Base-by-base conservation (phyloP, 2,797 vertebrate genomes). In the Melanotaenia trifasciata region DNA sequence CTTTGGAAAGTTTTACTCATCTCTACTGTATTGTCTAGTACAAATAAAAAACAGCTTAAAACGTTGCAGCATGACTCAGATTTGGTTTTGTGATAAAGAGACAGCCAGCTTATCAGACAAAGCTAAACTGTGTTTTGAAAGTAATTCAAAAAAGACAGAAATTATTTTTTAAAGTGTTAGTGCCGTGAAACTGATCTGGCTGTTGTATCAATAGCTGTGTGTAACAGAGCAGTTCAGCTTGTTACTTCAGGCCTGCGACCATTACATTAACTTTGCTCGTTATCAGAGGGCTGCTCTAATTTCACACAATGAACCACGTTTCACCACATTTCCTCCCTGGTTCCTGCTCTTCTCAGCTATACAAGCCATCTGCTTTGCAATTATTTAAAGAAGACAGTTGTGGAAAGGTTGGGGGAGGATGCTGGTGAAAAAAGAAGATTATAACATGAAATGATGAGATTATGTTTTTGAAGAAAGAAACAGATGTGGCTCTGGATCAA, bases 191-290 rank as follows among this genome's bases (percentile, higher is more conserved):
- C 59, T 33, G 38, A 38, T 13, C 28, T 57, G 0, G 28, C 64
- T n/a, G 63, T 72, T 47, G 70, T 56, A 28, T 50, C 69, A 45
- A 71, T 66, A 50, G 67, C 75, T 84, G 70, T 79, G 78, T 79
- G 67, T 73, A 71, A 70, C 76, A 71, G 35, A 78, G 69, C 65
- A 77, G 80, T 79, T 89, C 77, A 76, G 70, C 74, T 22, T 51
- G 79, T 78, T 72, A 85, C 80, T 61, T 79, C 66, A 76, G 83
- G 82, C 83, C 73, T 80, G 76, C 84, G 76, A 82, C 68, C 9
- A 50, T 75, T 75, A 68, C 74, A 89, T 84, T 79, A 84, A 76
- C 80, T 83, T 87, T 53, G 58, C 67, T 76, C 80, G 72, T 84
- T 88, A 84, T 90, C 73, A 60, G 75, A 76, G 75, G 57, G 61